Percentiles rank a stretch among this genome's conserved stretches.
Conservation (phyloP, 35 echinoderm and acorn worm genomes). For the Strongylocentrotus purpuratus region DNA sequence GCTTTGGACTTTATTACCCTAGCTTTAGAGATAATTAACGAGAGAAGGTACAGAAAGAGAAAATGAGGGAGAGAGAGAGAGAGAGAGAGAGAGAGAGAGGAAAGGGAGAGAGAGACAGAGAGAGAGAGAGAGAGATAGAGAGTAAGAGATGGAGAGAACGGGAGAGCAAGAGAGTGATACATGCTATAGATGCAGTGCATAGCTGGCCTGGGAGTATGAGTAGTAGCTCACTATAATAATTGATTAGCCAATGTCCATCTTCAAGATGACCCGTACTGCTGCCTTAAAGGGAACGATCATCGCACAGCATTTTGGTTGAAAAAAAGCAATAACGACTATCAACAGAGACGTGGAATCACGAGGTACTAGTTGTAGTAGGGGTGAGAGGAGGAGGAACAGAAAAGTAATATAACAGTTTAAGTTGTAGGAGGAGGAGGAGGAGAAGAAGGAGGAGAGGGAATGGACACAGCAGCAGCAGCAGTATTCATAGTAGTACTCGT, state of each 20-base stretch:
- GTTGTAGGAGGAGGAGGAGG: too few species aligned
- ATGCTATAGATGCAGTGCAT: background rate
- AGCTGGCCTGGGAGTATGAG: background rate
- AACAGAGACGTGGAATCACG: too few species aligned
- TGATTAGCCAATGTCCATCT: slow-evolving; percentile 8
- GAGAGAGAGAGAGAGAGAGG: background rate
- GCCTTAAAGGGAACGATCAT: background rate
- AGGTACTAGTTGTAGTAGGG: too few species aligned
- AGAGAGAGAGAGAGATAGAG: background rate
- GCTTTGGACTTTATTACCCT: too few species aligned
- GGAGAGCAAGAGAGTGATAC: background rate
- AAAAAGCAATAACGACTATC: background rate
- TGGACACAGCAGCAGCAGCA: too few species aligned
- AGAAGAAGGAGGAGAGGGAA: too few species aligned
- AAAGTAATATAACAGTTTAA: too few species aligned
- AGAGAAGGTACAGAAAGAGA: background rate
- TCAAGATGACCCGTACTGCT: background rate
- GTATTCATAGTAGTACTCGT: too few species aligned
- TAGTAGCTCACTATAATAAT: background rate
- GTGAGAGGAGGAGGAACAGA: too few species aligned
- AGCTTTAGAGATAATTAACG: too few species aligned
- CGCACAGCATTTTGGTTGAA: background rate
- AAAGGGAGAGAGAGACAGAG: background rate
- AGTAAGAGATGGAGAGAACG: background rate
- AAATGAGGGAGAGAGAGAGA: background rate